Base-by-base conservation (phyloP, 2,113 vertebrate species). In the Cricetomys ansorgei region DNA sequence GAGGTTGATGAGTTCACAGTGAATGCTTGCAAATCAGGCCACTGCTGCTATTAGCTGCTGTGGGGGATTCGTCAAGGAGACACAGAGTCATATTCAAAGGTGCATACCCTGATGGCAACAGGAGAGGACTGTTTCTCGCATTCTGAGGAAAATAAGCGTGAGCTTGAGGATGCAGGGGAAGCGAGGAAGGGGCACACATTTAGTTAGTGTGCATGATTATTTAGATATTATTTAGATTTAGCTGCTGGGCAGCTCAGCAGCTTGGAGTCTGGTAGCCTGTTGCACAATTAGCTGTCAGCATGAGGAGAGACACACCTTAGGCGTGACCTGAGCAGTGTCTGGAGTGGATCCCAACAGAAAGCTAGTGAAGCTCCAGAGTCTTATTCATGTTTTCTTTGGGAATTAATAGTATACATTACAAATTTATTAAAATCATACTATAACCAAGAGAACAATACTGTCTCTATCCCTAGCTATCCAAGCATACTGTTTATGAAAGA, bases 401-500 rank as follows among this genome's bases (percentile, higher is more conserved):
- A 76, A 88, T 69, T 45, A 69, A 3, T 88, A 62, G 16, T 77
- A 50, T 70, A 65, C 34, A 31, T 91, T 86, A 83, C 59, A 90
- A 27, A 95, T 79, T 93, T 94, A 96, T n/a, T 72, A 89, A 88
- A 95, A 81, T 72, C 27, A 59, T 81, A 59, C n/a, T 65, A 6
- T 79, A 94, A 75, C 59, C 3, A 81, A 94, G 21, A 34, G 2
- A 89, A 77, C 17, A 91, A 37, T 94, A 45, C 50, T 81, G 19
- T 70, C 15, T 80, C 50, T n/a, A 29, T 94, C 6, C 7, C 43
- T 89, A 59, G 21, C 50, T 91, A 64, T 8, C 92, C 79, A 97
- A 76, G 16, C 11, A 83, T 85, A 89, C n/a, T 8, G 16, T 88
- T 93, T 96, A 80, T 92, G 85, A 94, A 81, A 96, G 76, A 95